Percentiles rank a stretch among this genome's conserved stretches.
Conservation (phyloP, 1,140 invertebrate genomes). For the Drosophila littoralis region DNA sequence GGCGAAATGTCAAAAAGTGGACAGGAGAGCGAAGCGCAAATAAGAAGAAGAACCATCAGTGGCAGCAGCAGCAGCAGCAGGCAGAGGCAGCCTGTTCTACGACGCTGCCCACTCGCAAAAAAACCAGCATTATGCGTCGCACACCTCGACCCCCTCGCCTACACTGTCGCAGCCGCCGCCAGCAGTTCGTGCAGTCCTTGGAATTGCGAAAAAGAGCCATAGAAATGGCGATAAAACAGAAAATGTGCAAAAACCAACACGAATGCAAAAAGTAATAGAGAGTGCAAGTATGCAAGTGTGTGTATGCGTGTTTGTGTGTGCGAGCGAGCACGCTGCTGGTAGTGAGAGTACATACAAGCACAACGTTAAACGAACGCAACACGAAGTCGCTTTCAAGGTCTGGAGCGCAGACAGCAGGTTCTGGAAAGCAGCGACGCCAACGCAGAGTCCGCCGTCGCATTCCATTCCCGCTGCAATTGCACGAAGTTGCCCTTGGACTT, state of each 20-base stretch:
- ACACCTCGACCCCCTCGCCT: constrained; percentile 12
- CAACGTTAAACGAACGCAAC: constrained; percentile 19
- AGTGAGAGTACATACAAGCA: constrained; percentile 49
- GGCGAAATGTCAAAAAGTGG: constrained; percentile 81
- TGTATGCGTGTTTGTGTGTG: constrained; percentile 18
- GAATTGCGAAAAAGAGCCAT: constrained; percentile 27
- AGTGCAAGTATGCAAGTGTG: constrained; percentile 54
- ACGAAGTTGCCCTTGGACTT: constrained; percentile 81
- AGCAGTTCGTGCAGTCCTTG: constrained; percentile 15
- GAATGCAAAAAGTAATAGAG: constrained; percentile 48
- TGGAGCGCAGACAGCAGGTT: constrained; percentile 58
- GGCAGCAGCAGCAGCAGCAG: constrained; percentile 15
- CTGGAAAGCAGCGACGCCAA: constrained; percentile 45
- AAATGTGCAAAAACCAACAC: constrained; percentile 52
- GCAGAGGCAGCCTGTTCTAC: constrained; percentile 47
- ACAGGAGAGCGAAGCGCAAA: constrained; percentile 43
- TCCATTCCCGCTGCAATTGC: constrained; percentile 61
- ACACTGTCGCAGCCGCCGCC: neutral
- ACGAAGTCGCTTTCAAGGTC: constrained; percentile 78
- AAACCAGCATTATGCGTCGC: constrained; percentile 21
- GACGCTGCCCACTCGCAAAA: constrained; percentile 45
- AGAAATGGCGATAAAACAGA: constrained; percentile 51
- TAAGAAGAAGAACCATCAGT: constrained; percentile 9
- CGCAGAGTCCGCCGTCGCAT: constrained; percentile 39
- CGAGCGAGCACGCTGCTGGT: constrained; percentile 12